A percentile compares a stretch with the other conserved stretches of the same genome.
Conservation (phyloP, 2,113 vertebrate species). For the Scalopus aquaticus region DNA sequence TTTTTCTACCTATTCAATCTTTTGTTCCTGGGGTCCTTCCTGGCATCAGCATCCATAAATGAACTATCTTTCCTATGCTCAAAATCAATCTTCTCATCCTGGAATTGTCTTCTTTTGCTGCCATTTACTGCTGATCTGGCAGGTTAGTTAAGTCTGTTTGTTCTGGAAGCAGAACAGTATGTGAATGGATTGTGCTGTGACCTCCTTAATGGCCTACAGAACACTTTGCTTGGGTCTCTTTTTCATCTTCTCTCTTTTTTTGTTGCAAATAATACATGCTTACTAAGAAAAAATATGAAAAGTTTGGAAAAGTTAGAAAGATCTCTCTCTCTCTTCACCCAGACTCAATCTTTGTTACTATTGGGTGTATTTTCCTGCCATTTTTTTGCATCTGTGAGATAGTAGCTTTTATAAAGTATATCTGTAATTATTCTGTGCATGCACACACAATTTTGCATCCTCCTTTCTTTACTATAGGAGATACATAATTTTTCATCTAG, state of each 20-base stretch:
- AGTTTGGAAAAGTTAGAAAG: neutral
- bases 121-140: neutral
- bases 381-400: neutral
- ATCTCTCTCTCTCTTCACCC: neutral
- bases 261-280: neutral
- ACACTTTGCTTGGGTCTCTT: neutral
- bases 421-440: neutral
- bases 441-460: neutral
- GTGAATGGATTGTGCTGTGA: too few relatives aligned
- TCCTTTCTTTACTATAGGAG: neutral
- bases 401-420: neutral
- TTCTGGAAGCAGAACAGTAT: neutral
- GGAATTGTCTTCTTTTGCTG: neutral
- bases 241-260: neutral
- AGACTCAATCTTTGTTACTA: neutral
- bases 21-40: neutral
- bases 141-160: neutral
- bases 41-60: neutral
- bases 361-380: neutral
- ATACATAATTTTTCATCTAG: neutral
- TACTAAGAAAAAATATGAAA: neutral
- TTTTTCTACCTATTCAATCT: neutral
- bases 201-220: neutral
- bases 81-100: neutral
- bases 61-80: neutral